These are phyloP conservation scores for Phaetusa simplex DNA, from an alignment of 2,113 vertebrate genomes.

Conservation along the genomic window DNA sequence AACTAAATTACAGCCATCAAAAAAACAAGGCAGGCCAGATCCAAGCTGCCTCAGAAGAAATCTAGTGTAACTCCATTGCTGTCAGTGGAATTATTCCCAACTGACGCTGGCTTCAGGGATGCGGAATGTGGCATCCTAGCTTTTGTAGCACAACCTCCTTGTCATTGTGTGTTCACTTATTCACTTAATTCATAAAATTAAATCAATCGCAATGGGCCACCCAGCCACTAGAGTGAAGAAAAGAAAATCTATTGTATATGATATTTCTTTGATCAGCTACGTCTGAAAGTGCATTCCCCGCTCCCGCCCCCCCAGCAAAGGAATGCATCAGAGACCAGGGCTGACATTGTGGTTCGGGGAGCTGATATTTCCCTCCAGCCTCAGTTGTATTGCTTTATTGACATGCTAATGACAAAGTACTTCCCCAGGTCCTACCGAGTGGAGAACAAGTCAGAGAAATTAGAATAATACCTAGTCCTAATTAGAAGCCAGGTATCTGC, in stretches of 20 bases:
- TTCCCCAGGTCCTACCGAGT: conserved; percentile 42
- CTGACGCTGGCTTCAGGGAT: not conserved
- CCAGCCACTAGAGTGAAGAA: conserved; percentile 24
- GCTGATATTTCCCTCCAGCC: conserved; percentile 57
- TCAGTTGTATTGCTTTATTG: conserved; percentile 65
- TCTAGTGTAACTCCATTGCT: not conserved
- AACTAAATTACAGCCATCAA: conserved; percentile 46
- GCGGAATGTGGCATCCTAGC: conserved; percentile 19
- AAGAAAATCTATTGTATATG: conserved; percentile 55
- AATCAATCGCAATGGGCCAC: conserved; percentile 54
- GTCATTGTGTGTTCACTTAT: conserved; percentile 47
- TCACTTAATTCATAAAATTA: conserved; percentile 58
- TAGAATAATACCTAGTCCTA: conserved; percentile 62
- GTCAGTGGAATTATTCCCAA: conserved; percentile 22
- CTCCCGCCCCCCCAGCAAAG: not conserved
- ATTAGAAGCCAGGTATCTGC: conserved; percentile 61
- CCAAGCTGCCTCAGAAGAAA: not conserved
- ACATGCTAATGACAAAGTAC: conserved; percentile 64
- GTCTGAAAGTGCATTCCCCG: not conserved
- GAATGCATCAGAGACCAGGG: conserved; percentile 26
- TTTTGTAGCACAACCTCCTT: conserved; percentile 48
- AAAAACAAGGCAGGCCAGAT: conserved; percentile 7
- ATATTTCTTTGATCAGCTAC: conserved; percentile 54
- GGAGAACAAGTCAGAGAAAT: conserved; percentile 47
- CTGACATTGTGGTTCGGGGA: conserved; percentile 20